phyloP scores from a whole-genome alignment of 2,888 invertebrate genomes.

The Pseudanteris insignis region DNA sequence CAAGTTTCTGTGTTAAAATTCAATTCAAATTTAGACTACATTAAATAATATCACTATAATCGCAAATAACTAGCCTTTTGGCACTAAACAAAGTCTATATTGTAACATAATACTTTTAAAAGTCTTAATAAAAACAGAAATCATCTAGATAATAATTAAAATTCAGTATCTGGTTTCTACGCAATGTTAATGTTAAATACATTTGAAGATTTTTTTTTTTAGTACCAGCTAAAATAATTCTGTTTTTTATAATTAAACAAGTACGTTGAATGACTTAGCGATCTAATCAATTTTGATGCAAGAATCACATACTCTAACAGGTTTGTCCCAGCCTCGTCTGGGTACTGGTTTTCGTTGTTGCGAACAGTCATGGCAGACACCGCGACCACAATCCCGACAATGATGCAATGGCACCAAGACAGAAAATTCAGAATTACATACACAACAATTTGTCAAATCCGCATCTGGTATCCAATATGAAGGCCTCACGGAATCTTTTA shows the following conservation, averaged over 20 bases:
- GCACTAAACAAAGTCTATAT: slow-evolving; percentile 13
- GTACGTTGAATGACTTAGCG: not conserved
- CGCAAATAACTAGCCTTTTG: slow-evolving; percentile 7
- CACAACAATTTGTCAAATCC: slow-evolving; percentile 73
- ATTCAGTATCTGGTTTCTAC: no score
- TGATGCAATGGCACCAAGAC: slow-evolving; percentile 65
- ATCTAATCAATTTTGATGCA: slow-evolving; percentile 68
- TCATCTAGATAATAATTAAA: no score
- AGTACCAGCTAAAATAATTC: no score
- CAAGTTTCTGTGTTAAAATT: no score
- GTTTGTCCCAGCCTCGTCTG: slow-evolving; percentile 76
- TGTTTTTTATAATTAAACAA: no score
- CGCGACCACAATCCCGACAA: slow-evolving; percentile 77
- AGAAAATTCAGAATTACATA: slow-evolving; percentile 72
- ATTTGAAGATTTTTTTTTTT: no score
- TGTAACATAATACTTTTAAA: slow-evolving; percentile 4
- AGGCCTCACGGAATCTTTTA: slow-evolving; percentile 80
- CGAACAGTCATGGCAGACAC: slow-evolving; percentile 81
- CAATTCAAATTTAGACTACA: no score
- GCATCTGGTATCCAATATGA: slow-evolving; percentile 83
- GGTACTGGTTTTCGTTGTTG: slow-evolving; percentile 75
- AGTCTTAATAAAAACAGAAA: not conserved
- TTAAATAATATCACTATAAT: no score
- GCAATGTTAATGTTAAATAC: no score
- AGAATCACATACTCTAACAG: slow-evolving; percentile 79